phyloP scores from a whole-genome alignment of 2,888 invertebrate species.

The Emmelina monodactyla region DNA sequence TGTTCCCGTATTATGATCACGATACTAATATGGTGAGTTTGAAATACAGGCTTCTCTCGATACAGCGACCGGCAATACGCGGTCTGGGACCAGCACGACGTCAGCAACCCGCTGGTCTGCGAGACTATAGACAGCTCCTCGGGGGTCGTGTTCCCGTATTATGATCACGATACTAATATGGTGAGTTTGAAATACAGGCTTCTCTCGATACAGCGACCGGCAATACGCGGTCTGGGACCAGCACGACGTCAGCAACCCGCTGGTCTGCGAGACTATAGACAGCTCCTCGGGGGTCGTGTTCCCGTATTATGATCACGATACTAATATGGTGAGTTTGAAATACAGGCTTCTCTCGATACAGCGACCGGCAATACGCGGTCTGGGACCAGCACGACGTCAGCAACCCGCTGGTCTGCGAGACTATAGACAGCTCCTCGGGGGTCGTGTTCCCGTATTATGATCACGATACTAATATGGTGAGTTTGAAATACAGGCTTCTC shows the following conservation, averaged over 20 bases:
- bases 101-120: conserved; percentile 70
- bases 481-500: conserved; percentile 96
- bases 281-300: conserved; percentile 89
- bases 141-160: conserved; percentile 91
- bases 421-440: conserved; percentile 83
- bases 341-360: conserved; percentile 94
- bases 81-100: conserved; percentile 79
- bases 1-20: conserved; percentile 92
- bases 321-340: conserved; percentile 82
- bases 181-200: conserved; percentile 89
- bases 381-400: conserved; percentile 79
- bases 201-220: conserved; percentile 91
- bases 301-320: conserved; percentile 93
- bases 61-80: conserved; percentile 94
- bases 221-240: conserved; percentile 90
- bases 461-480: conserved; percentile 85
- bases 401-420: conserved; percentile 72
- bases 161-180: conserved; percentile 91
- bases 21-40: conserved; percentile 87
- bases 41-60: conserved; percentile 94
- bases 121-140: conserved; percentile 85
- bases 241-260: conserved; percentile 70
- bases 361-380: conserved; percentile 90
- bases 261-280: conserved; percentile 78
- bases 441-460: conserved; percentile 95